A percentile compares a stretch with the other conserved stretches of the same genome.
Conservation (phyloP, 2,888 invertebrate genomes). For the Pandemis corylana region DNA sequence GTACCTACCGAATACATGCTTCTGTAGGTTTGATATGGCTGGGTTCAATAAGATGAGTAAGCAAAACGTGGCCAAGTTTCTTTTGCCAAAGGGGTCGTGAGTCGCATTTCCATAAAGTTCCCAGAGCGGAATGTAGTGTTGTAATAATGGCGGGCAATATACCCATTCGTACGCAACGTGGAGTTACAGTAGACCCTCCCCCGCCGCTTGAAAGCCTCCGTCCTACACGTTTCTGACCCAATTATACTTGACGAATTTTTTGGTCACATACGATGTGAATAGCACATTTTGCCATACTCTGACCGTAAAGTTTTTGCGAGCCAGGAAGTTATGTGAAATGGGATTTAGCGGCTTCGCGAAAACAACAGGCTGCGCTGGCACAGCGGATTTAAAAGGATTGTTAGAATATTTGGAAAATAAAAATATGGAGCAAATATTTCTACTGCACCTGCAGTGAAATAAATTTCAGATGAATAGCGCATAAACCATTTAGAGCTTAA, state of each 20-base stretch:
- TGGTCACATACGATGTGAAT: conserved; percentile 38
- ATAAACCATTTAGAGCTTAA: background rate
- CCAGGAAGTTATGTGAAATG: conserved; percentile 38
- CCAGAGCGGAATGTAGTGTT: conserved; percentile 70
- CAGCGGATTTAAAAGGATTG: conserved; percentile 25
- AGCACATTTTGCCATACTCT: conserved; percentile 33
- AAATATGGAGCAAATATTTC: conserved; percentile 6
- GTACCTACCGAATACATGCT: conserved; percentile 8
- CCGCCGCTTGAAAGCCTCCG: conserved; percentile 59
- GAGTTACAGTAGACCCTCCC: conserved; percentile 62
- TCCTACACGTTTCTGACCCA: conserved; percentile 76
- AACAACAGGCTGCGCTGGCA: conserved; percentile 29
- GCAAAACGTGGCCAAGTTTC: conserved; percentile 69
- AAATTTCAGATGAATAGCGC: background rate
- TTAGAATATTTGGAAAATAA: conserved; percentile 21
- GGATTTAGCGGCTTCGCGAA: conserved; percentile 32
- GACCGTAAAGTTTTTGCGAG: conserved; percentile 36
- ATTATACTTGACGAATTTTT: conserved; percentile 65
- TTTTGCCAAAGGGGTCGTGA: conserved; percentile 74
- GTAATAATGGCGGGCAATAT: conserved; percentile 72
- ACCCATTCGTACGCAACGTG: conserved; percentile 72
- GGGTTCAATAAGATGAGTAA: conserved; percentile 42
- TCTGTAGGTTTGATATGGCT: conserved; percentile 18
- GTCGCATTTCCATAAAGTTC: conserved; percentile 78
- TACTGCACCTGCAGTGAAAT: background rate